Evolutionary conservation across 2,888 invertebrate genomes (phyloP).

Genomic region (Stictocephala bisonia): DNA sequence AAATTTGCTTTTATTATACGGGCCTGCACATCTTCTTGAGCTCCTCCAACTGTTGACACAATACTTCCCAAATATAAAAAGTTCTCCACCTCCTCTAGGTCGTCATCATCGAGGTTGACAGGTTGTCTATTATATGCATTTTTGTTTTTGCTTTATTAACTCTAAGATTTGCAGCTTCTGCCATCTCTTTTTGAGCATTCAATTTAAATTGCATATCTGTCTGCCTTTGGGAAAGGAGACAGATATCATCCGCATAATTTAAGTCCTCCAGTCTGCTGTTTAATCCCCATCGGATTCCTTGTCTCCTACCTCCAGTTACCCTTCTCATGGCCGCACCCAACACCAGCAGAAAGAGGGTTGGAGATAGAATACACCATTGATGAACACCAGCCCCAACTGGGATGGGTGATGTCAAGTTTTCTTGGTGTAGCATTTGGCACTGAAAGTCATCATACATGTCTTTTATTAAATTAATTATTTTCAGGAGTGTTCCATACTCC

Average conservation of each 20-base stretch:
- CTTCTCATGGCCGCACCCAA: not conserved
- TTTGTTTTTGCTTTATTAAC: not conserved
- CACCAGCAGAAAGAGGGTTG: constrained; percentile 57
- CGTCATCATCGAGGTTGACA: not conserved
- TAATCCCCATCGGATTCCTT: not conserved
- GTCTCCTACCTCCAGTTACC: not conserved
- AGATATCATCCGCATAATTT: not conserved
- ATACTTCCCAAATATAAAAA: not conserved
- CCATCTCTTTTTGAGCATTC: not conserved
- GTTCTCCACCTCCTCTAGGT: not conserved
- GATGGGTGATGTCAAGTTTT: not conserved
- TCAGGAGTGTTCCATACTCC: not conserved
- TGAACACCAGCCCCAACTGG: constrained; percentile 9
- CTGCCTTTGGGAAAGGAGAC: not conserved
- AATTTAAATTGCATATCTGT: not conserved
- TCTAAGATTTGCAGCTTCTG: not conserved
- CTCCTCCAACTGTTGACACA: no score
- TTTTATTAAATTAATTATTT: not conserved
- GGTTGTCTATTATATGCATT: not conserved
- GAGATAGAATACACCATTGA: constrained; percentile 36
- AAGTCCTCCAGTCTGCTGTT: not conserved
- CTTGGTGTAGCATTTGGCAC: not conserved
- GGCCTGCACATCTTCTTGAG: not conserved
- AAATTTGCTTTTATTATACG: not conserved
- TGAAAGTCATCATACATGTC: not conserved